Base-by-base conservation (phyloP, 1,140 invertebrate species). In the Dufourea novaeangliae region DNA sequence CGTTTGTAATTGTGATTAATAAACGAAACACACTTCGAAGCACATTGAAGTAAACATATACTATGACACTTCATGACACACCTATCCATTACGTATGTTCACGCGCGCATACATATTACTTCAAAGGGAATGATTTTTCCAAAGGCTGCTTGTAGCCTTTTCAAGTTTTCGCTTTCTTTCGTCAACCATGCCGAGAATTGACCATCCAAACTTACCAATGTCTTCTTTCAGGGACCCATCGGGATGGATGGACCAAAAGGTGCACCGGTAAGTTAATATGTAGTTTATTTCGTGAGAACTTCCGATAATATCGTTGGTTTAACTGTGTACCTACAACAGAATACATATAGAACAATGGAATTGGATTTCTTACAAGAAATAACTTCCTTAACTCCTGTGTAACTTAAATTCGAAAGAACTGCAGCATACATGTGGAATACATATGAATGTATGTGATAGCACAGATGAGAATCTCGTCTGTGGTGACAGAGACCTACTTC, bases 231-330 rank as follows among this genome's bases (percentile, higher is more conserved):
- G 97, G 98, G 98, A 85, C 97, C 97, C 27, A 98, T 98, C 88
- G 98, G 98, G 85, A 94, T 98, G 90, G 96, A 97, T 91, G 98
- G 98, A 88, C 97, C 97, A 14, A 98, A 98, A 94, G 98, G 97
- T 88, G 97, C 98, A 90, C 94, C 95, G 91, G 97, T 98, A 94
- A 96, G 97, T 87, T 68, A 50, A 59, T 20, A 20, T 37, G 34
- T 67, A 78, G 56, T 71, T 44, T 63, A 76, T 61, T 70, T 74
- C 20, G 46, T 8, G 46, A 50, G n/a, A 50, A n/a, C 8, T n/a
- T 50, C 8, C 46, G 20, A 1, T 22, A n/a, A 6, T n/a, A 0
- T 0, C 7, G 8, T 50, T 4, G 17, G 2, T 46, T 20, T 5
- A 20, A 46, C n/a, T n/a, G 5, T 46, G n/a, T 7, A 46, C 8